Base-by-base conservation (phyloP, 2,888 invertebrate genomes). In the Drosophila mimetica region DNA sequence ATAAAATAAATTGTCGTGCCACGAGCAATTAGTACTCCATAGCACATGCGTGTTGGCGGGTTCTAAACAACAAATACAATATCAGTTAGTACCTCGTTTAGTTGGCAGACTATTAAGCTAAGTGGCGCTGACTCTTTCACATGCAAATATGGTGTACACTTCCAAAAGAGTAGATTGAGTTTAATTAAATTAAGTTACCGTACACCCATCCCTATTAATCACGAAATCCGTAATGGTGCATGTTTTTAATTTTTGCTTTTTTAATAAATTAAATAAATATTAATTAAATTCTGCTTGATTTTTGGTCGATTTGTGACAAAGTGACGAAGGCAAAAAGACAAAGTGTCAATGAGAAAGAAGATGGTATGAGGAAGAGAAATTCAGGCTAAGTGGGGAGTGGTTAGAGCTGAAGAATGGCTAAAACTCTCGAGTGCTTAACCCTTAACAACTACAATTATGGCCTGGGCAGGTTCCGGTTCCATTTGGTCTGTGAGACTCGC, bases 211-310 rank as follows among this genome's bases (percentile, higher is more conserved):
- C 4, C 4, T 11, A 13, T 1, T 30, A 30, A 4, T 2, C 11
- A 30, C 30, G 30, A n/a, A 11, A 8, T 18, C 3, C 2, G 0
- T 11, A 36, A 6, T 2, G 28, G 59, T 13, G 11, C 14, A 14
- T 46, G 48, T 51, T 85, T 78, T 84, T n/a, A 80, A 76, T 76
- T 78, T 72, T 81, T 89, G 89, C 89, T 75, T 69, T 80, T 88
- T 89, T 81, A 89, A 90, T 89, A 89, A 90, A 89, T 88, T 90
- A 90, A 90, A 90, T 90, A 90, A 90, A 90, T 90, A 89, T 79
- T 82, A 85, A 73, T 79, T 86, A 75, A 76, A 78, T 76, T 81
- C 77, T 60, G 60, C 73, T 59, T 65, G 71, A 57, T 73, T 86
- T 88, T 89, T 89, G 85, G 88, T 89, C 88, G 87, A 75, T 81